These are phyloP conservation scores for Spilogale gracilis DNA, from an alignment of 2,113 vertebrate species.

Conservation along the genomic window DNA sequence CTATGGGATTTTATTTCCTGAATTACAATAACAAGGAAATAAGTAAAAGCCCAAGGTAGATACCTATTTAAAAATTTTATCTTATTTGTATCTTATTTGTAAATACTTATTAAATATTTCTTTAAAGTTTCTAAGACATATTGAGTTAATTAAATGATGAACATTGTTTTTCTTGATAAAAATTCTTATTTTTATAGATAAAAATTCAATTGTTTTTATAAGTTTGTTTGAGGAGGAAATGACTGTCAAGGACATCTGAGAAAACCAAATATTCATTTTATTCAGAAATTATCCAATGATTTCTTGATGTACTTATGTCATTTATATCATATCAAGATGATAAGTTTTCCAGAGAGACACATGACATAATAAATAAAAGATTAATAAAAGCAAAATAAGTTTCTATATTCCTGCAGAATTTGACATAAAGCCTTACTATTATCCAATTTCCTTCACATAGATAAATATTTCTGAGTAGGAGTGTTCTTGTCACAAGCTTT, in stretches of 20 bases:
- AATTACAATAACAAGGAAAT: conserved; percentile 37
- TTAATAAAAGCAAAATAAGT: conserved; percentile 83
- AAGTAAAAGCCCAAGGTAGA: not conserved
- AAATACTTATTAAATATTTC: conserved; percentile 80
- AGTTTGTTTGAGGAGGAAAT: conserved; percentile 81
- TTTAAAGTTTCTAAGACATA: conserved; percentile 67
- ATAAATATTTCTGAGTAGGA: conserved; percentile 41
- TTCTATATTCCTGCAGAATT: conserved; percentile 71
- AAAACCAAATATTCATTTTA: conserved; percentile 85
- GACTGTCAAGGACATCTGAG: conserved; percentile 82
- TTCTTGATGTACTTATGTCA: conserved; percentile 86
- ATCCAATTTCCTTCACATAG: conserved; percentile 50
- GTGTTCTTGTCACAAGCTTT: conserved; percentile 56
- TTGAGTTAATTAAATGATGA: conserved; percentile 77
- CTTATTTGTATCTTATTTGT: conserved; percentile 68
- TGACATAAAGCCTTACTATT: conserved; percentile 80
- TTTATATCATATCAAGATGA: conserved; percentile 81
- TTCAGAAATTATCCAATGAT: conserved; percentile 82
- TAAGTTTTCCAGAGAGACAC: conserved; percentile 82
- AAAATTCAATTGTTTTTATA: conserved; percentile 84
- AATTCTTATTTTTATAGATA: conserved; percentile 78
- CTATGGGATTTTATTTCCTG: conserved; percentile 32
- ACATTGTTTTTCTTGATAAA: conserved; percentile 71
- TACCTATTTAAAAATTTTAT: conserved; percentile 33
- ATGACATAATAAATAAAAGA: conserved; percentile 84